A percentile compares a stretch with the other conserved stretches of the same genome.
Conservation (phyloP, 2,113 vertebrate genomes). For the Tyrannus savana region DNA sequence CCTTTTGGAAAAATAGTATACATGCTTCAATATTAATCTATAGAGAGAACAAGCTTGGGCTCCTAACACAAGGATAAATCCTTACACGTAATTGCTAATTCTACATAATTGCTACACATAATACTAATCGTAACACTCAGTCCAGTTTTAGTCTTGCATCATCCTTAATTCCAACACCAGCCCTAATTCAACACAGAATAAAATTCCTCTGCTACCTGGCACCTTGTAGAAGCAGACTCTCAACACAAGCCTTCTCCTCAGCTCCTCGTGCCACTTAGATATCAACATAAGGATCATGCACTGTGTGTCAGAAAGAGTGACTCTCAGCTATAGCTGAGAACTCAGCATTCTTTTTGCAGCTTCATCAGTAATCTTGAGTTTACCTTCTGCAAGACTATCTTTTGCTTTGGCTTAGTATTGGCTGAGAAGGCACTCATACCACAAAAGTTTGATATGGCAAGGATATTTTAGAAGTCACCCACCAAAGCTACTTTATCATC, state of each 20-base stretch:
- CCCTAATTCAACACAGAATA: neutral
- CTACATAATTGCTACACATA: neutral
- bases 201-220: neutral
- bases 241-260: neutral
- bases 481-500: neutral
- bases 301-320: neutral
- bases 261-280: neutral
- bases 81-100: neutral
- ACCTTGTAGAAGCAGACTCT: neutral
- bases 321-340: neutral
- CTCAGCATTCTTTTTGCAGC: neutral
- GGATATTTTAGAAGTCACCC: neutral
- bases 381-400: neutral
- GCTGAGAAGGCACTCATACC: neutral
- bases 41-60: neutral
- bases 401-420: neutral
- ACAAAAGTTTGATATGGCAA: neutral
- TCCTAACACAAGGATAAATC: neutral
- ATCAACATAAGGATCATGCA: neutral
- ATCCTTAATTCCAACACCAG: neutral
- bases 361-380: neutral
- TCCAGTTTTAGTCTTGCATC: neutral
- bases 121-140: neutral
- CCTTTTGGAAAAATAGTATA: neutral
- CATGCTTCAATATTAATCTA: neutral